phyloP scores from a whole-genome alignment of 1,140 invertebrate genomes.

The Zophobas atratus region DNA sequence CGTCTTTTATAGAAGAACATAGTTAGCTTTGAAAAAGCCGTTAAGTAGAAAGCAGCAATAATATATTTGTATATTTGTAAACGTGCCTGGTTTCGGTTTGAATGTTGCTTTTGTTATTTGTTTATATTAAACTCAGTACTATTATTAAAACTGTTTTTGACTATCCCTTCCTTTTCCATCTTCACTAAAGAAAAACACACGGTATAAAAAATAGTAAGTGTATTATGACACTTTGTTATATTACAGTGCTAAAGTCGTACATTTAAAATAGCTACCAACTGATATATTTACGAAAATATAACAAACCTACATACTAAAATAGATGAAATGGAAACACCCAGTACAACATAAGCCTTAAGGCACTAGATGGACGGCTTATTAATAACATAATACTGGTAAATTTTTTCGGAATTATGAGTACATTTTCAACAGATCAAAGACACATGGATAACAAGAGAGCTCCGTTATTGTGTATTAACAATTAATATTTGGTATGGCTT shows the following conservation, averaged over 20 bases:
- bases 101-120: slow-evolving; percentile 55
- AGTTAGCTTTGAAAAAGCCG: slow-evolving; percentile 47
- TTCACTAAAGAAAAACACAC: slow-evolving; percentile 5
- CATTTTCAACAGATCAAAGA: slow-evolving; percentile 17
- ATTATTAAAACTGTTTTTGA: slow-evolving; percentile 48
- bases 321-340: slow-evolving; percentile 47
- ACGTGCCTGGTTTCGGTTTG: slow-evolving; percentile 55
- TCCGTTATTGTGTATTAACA: neutral
- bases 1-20: slow-evolving; percentile 38
- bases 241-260: slow-evolving; percentile 35
- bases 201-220: slow-evolving; percentile 50
- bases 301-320: slow-evolving; percentile 40
- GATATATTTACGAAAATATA: neutral
- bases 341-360: slow-evolving; percentile 47
- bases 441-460: neutral
- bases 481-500: slow-evolving; percentile 42
- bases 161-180: neutral
- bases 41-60: slow-evolving; percentile 57
- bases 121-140: slow-evolving; percentile 53
- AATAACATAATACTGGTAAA: slow-evolving; percentile 46
- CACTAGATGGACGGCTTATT: slow-evolving; percentile 52
- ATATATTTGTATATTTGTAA: slow-evolving; percentile 62
- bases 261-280: slow-evolving; percentile 35
- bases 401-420: slow-evolving; percentile 41
- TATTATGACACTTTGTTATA: slow-evolving; percentile 53